phyloP scores from a whole-genome alignment of 2,797 vertebrate genomes.

The Spheniscus humboldti region DNA sequence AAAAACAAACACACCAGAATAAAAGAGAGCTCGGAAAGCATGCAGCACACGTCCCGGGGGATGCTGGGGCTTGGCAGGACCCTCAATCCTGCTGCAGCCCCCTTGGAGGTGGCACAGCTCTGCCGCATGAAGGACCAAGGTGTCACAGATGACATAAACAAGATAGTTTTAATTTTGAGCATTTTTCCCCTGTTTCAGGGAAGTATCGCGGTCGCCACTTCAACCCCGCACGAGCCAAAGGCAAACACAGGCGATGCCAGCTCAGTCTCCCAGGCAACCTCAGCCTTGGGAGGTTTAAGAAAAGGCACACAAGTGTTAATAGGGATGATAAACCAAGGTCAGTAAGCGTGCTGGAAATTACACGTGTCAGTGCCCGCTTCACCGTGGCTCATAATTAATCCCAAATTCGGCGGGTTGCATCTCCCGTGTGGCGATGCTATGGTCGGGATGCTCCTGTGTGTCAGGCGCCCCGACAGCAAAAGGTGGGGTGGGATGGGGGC shows the following conservation, averaged over 20 bases:
- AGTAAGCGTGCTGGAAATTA: not conserved
- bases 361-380: not conserved
- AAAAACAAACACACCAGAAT: not conserved
- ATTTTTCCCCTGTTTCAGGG: not conserved
- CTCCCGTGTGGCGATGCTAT: not conserved
- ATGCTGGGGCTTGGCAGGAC: rapidly evolving
- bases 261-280: conserved; percentile 39
- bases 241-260: not conserved
- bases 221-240: not conserved
- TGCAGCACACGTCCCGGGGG: rapidly evolving
- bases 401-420: not conserved
- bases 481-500: not conserved
- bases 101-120: rapidly evolving
- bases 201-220: not conserved
- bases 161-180: not conserved
- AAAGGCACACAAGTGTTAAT: not conserved
- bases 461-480: not conserved
- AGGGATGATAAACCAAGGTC: not conserved
- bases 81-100: rapidly evolving
- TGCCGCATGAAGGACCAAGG: rapidly evolving
- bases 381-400: not conserved
- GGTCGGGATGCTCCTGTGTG: not conserved
- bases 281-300: not conserved
- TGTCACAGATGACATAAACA: rapidly evolving
- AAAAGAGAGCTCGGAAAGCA: not conserved